Evolutionary conservation across 2,888 invertebrate genomes (phyloP).

Genomic region (Cacoxenus indagator): DNA sequence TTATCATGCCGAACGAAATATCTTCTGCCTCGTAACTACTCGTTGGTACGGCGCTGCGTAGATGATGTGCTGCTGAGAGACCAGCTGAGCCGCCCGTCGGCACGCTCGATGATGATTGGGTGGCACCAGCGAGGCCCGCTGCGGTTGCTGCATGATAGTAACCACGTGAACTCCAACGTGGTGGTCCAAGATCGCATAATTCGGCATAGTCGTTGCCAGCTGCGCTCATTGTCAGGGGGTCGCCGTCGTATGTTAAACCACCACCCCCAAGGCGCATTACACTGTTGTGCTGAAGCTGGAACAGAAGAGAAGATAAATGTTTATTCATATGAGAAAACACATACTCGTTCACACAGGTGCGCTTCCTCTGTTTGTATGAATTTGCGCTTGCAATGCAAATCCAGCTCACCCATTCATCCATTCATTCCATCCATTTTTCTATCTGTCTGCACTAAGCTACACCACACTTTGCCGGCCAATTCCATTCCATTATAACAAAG

Average conservation of each 20-base stretch:
- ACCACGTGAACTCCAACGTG: conserved; percentile 71
- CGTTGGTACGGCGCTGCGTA: conserved; percentile 57
- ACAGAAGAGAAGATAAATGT: conserved; percentile 21
- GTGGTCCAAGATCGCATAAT: conserved; percentile 72
- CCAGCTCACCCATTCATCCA: conserved; percentile 43
- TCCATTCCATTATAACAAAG: conserved; percentile 52
- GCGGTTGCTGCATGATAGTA: conserved; percentile 67
- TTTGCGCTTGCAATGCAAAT: conserved; percentile 46
- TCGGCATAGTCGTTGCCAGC: conserved; percentile 72
- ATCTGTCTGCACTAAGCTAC: not conserved
- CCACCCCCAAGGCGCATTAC: conserved; percentile 69
- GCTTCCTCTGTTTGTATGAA: conserved; percentile 36
- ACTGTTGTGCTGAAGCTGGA: conserved; percentile 51
- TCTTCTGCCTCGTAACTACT: conserved; percentile 72
- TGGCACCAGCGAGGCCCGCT: conserved; percentile 52
- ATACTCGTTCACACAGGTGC: not conserved
- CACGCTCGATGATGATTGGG: conserved; percentile 65
- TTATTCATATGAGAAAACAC: not conserved
- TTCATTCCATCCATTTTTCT: conserved; percentile 1
- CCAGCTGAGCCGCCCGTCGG: conserved; percentile 65
- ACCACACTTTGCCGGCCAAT: not conserved
- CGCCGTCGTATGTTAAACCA: conserved; percentile 68
- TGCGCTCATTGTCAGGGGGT: conserved; percentile 72
- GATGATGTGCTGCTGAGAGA: conserved; percentile 59
- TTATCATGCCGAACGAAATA: conserved; percentile 66